These are phyloP conservation scores for Lamprologus lemairii DNA, from an alignment of 2,113 vertebrate genomes.

Conservation along the genomic window DNA sequence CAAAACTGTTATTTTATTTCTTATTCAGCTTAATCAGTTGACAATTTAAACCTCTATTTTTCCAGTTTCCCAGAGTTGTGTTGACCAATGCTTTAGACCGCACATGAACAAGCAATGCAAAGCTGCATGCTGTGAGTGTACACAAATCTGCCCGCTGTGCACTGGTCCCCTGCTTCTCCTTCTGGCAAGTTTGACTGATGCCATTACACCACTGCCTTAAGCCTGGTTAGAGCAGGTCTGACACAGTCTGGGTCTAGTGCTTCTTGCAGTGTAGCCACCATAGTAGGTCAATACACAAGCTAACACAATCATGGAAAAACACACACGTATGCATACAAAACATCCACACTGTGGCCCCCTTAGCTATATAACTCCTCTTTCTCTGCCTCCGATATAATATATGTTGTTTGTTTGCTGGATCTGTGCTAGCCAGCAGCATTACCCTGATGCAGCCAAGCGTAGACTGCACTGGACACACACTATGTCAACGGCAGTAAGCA, in stretches of 20 bases:
- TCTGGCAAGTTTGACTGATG: neutral
- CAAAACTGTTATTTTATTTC: neutral
- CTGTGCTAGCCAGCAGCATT: conserved; percentile 31
- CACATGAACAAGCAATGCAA: neutral
- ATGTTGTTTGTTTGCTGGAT: conserved; percentile 40
- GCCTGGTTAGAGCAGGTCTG: neutral
- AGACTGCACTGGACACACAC: conserved; percentile 30
- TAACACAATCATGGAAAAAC: conserved; percentile 1
- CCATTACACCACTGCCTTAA: neutral
- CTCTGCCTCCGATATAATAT: conserved; percentile 1
- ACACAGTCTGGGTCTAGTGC: neutral
- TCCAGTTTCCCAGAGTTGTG: neutral
- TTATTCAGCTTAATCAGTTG: neutral
- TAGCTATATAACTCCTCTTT: neutral
- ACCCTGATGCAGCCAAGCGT: conserved; percentile 35
- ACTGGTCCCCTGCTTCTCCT: neutral
- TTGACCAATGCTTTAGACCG: neutral
- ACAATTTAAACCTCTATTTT: neutral
- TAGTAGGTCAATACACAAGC: conserved; percentile 4
- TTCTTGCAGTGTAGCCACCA: neutral
- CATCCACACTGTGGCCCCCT: neutral
- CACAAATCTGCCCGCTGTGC: neutral
- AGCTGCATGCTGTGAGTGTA: neutral
- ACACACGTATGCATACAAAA: neutral
- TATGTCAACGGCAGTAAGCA: conserved; percentile 44